Base-by-base conservation (phyloP, 2,113 vertebrate species). In the Proterorhinus semilunaris region DNA sequence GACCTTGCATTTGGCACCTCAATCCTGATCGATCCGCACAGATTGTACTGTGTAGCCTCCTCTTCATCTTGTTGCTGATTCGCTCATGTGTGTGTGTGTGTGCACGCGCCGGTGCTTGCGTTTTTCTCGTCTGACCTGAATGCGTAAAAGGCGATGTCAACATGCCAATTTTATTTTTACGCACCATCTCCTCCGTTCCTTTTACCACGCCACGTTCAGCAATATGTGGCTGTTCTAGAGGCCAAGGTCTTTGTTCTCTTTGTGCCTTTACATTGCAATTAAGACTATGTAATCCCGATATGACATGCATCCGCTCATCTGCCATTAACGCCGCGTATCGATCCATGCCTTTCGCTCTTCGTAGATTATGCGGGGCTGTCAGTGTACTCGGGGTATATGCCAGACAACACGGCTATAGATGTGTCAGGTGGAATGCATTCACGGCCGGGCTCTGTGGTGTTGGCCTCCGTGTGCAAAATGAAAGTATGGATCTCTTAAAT, bases 221-320 rank as follows among this genome's bases (percentile, higher is more conserved):
- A 7, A 17, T 21, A 47, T 69, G 51, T 8, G 63, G 13, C 17
- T 13, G 62, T 79, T 57, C 3, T 58, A 44, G 44, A 77, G 79
- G 69, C 79, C 86, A 66, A 16, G 83, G 68, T 83, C 86, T 90
- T 90, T 90, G 89, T 90, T 90, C 89, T 87, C 75, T 8, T n/a
- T 47, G 62, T 75, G 76, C 74, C 67, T 81, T 81, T 65, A 66
- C 10, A 44, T 49, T 65, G 51, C 77, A 80, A 65, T 82, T 81
- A 71, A 59, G 58, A 36, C 59, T 43, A 15, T 79, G 15, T 78
- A 72, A 76, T 83, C 81, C 74, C 66, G 2, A 62, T 50, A 76
- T 78, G 59, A 53, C 68, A 58, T n/a, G 27, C 75, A 45, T 79
- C 73, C 66, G 54, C 63, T 75, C 48, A 88, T 85, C 72, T 81